A percentile compares a stretch with the other conserved stretches of the same genome.
Evolutionary conservation across 2,888 invertebrate species (phyloP).

Genomic region (Tipula confusa): DNA sequence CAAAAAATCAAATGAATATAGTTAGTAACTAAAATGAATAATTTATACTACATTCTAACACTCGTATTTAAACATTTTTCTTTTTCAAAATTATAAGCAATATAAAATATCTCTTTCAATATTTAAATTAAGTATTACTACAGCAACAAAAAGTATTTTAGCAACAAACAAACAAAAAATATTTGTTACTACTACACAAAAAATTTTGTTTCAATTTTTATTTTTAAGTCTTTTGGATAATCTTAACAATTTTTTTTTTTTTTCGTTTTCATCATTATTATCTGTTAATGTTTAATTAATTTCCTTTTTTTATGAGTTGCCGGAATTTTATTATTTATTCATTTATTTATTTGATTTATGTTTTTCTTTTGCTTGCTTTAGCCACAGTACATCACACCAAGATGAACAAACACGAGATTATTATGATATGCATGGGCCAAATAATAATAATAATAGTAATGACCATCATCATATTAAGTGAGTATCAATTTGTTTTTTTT

Average conservation of each 20-base stretch:
- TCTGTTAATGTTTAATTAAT: conserved; percentile 35
- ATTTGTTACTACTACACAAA: background rate
- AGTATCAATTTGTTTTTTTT: conserved; percentile 36
- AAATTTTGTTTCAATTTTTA: background rate
- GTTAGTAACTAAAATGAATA: no score
- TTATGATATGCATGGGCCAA: conserved; percentile 42
- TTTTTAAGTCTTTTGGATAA: background rate
- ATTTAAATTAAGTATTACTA: background rate
- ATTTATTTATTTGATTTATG: conserved; percentile 30
- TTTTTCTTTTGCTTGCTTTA: conserved; percentile 40
- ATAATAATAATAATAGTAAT: conserved; percentile 37
- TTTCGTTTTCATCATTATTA: conserved; percentile 30
- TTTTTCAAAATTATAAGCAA: background rate
- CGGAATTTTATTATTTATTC: conserved; percentile 27
- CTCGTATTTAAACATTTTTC: background rate
- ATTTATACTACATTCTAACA: background rate
- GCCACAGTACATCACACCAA: conserved; percentile 40
- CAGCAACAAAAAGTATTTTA: conserved; percentile 3
- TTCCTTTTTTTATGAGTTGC: conserved; percentile 31
- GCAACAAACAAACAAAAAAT: background rate
- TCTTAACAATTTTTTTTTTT: conserved; percentile 12
- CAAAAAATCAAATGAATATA: no score
- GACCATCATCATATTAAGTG: conserved; percentile 40
- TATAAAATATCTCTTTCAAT: background rate
- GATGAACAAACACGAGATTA: conserved; percentile 42